Evolutionary conservation across 2,888 invertebrate species (phyloP).

Genomic region (Thymelicus sylvestris): DNA sequence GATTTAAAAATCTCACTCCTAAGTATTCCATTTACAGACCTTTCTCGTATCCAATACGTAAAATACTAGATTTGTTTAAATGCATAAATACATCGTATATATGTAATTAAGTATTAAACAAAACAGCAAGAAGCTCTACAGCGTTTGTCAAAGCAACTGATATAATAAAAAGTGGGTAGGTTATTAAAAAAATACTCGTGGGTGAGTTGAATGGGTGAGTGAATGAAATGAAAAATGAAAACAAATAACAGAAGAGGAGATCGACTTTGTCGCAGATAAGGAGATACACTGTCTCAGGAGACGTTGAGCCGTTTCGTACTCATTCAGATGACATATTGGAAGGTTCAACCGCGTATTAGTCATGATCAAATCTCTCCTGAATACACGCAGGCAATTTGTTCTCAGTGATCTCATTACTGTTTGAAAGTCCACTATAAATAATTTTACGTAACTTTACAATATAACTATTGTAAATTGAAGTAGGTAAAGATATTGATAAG

Average conservation of each 20-base stretch:
- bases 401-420: constrained; percentile 3
- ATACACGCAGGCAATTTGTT: constrained; percentile 28
- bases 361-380: constrained; percentile 21
- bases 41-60: constrained; percentile 11
- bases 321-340: constrained; percentile 33
- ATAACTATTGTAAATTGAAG: no score
- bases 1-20: constrained; percentile 30
- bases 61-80: constrained; percentile 1
- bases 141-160: no score
- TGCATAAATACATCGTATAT: not conserved
- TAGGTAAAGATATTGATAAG: no score
- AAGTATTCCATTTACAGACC: constrained; percentile 24
- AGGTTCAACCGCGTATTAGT: constrained; percentile 30
- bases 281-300: constrained; percentile 11
- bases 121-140: no score
- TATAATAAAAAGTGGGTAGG: no score
- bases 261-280: constrained; percentile 10
- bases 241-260: constrained; percentile 1
- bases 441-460: not conserved
- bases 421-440: constrained; percentile 18
- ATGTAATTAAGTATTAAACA: no score
- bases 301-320: constrained; percentile 7
- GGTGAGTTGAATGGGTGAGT: no score
- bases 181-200: no score
- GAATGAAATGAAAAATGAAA: no score